Conservation (phyloP, 1,140 invertebrate species). For the Trichonephila inaurata region DNA sequence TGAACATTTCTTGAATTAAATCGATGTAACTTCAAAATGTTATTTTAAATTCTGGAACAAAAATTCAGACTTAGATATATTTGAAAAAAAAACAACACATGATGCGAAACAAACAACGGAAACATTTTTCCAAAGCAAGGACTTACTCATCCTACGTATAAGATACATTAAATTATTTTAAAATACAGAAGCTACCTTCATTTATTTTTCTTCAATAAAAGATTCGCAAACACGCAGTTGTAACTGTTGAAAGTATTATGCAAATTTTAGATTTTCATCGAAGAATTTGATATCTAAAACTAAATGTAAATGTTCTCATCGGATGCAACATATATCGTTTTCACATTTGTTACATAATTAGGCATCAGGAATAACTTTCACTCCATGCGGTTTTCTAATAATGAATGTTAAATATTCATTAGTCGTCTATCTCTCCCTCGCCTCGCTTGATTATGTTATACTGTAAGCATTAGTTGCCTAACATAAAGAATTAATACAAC, state of each 20-base stretch:
- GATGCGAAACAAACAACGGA: neutral
- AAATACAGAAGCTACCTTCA: neutral
- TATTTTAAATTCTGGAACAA: no score
- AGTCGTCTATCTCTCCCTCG: neutral
- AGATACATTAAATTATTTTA: neutral
- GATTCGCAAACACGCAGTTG: neutral
- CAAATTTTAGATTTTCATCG: neutral
- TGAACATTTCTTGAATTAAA: no score
- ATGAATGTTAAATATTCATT: conserved; percentile 73
- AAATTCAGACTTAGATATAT: no score
- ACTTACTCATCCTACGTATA: no score
- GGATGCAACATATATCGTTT: conserved; percentile 17
- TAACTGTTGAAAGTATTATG: neutral
- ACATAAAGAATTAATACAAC: conserved; percentile 62
- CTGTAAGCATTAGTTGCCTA: conserved; percentile 50
- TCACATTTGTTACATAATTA: conserved; percentile 50
- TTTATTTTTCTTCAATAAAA: neutral
- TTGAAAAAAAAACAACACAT: neutral
- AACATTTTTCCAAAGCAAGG: neutral
- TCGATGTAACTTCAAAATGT: no score
- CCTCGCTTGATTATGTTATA: conserved; percentile 58
- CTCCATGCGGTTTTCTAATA: conserved; percentile 66
- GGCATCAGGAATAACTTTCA: conserved; percentile 36
- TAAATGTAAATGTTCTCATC: neutral
- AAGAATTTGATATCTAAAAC: neutral